Conservation (phyloP, 1,140 invertebrate species). For the Drosophila equinoxialis region DNA sequence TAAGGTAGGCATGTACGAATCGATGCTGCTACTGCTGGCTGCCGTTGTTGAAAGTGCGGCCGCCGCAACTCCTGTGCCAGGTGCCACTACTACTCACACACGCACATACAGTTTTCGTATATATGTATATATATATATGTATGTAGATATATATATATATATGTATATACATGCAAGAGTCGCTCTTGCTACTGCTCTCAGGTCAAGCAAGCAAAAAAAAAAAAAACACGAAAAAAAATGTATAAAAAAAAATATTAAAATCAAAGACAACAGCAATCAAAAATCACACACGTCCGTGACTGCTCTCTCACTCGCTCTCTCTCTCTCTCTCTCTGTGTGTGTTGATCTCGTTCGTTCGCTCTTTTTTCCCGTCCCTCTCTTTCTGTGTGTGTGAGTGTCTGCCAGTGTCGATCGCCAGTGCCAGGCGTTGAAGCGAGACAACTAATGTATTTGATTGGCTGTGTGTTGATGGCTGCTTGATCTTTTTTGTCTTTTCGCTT, state of each 20-base stretch:
- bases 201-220: constrained; percentile 56
- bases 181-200: constrained; percentile 46
- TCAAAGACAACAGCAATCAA: constrained; percentile 74
- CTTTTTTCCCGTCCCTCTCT: background rate
- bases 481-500: constrained; percentile 75
- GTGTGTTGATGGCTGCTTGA: constrained; percentile 65
- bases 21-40: constrained; percentile 28
- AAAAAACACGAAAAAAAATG: constrained; percentile 36
- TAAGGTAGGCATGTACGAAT: constrained; percentile 77
- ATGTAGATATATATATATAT: constrained; percentile 40
- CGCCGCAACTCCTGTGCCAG: constrained; percentile 65
- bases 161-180: constrained; percentile 49
- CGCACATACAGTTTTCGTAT: constrained; percentile 13
- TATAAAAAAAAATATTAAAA: constrained; percentile 61
- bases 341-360: constrained; percentile 40
- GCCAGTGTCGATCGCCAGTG: constrained; percentile 42
- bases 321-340: constrained; percentile 1
- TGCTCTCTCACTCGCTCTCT: constrained; percentile 51
- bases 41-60: constrained; percentile 64
- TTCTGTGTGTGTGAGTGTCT: constrained; percentile 32
- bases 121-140: constrained; percentile 38
- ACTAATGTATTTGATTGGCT: constrained; percentile 79
- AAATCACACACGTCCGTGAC: constrained; percentile 76
- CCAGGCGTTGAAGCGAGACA: constrained; percentile 68
- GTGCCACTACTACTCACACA: constrained; percentile 55